These are phyloP conservation scores for Neotoxoptera formosana DNA, from an alignment of 1,140 invertebrate species.

Conservation along the genomic window DNA sequence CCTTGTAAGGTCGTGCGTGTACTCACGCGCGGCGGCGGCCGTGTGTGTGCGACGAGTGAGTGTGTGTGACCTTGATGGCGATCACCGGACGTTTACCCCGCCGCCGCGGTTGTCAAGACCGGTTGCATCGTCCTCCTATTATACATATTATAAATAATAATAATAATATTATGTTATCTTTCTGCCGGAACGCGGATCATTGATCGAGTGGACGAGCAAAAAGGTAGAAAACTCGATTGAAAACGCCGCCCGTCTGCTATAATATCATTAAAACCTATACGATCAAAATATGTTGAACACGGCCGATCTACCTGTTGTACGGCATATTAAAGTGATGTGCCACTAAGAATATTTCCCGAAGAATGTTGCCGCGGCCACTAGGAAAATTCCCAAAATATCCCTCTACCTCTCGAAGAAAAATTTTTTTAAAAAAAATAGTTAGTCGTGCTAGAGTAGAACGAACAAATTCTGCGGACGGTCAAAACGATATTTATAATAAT, in stretches of 20 bases:
- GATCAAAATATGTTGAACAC: not conserved
- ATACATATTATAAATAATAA: not conserved
- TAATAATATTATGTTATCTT: constrained; percentile 15
- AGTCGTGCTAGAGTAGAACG: too few species aligned
- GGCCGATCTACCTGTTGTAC: not conserved
- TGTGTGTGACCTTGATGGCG: constrained; percentile 41
- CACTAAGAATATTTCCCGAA: too few species aligned
- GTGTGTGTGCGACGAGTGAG: not conserved
- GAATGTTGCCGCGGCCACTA: too few species aligned
- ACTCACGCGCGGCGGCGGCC: not conserved
- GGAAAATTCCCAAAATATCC: too few species aligned
- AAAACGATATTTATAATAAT: too few species aligned
- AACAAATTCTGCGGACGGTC: too few species aligned
- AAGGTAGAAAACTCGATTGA: not conserved
- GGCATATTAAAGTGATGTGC: too few species aligned
- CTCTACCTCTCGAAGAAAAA: too few species aligned
- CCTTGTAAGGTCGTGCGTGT: constrained; percentile 50
- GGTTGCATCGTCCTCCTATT: constrained; percentile 34
- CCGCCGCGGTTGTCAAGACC: constrained; percentile 8
- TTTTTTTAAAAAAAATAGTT: too few species aligned
- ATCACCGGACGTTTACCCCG: constrained; percentile 51
- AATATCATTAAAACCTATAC: too few species aligned
- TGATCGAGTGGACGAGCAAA: not conserved
- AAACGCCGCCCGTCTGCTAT: not conserved
- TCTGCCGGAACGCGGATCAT: not conserved